These are phyloP conservation scores for Orius insidiosus DNA, from an alignment of 1,140 invertebrate genomes.

Conservation along the genomic window DNA sequence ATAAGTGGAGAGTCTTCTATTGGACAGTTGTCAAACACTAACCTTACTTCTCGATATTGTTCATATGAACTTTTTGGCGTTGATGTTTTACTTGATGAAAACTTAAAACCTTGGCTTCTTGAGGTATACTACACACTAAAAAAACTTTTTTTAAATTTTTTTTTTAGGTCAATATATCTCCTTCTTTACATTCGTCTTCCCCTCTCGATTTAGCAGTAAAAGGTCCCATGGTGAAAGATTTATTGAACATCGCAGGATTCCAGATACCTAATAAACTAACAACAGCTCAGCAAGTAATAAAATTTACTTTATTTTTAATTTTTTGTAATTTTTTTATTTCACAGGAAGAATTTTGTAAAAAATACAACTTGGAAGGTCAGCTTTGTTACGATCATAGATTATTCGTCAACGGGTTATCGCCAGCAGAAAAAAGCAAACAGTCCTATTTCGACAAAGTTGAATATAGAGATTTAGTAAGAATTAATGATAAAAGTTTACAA, in stretches of 20 bases:
- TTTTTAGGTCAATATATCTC: constrained; percentile 77
- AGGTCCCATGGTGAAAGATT: constrained; percentile 68
- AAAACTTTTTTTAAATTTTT: too few relatives aligned
- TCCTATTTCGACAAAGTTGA: constrained; percentile 18
- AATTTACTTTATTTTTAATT: too few relatives aligned
- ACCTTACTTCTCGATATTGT: constrained; percentile 52
- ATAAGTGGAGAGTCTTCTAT: constrained; percentile 63
- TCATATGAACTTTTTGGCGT: constrained; percentile 71
- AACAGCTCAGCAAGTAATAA: constrained; percentile 10
- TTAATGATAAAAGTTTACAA: constrained; percentile 8
- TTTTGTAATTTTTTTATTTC: too few relatives aligned
- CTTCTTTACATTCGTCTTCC: constrained; percentile 79
- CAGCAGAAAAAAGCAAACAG: constrained; percentile 44
- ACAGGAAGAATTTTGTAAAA: too few relatives aligned
- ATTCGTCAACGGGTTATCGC: constrained; percentile 43
- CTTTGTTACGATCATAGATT: constrained; percentile 45
- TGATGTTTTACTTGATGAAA: constrained; percentile 64
- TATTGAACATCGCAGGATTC: constrained; percentile 84
- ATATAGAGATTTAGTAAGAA: constrained; percentile 38
- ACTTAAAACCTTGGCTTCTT: constrained; percentile 82
- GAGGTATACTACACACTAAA: too few relatives aligned
- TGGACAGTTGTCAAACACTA: constrained; percentile 43
- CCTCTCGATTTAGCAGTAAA: constrained; percentile 86
- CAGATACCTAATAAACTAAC: constrained; percentile 43
- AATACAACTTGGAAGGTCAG: background rate